Evolutionary conservation across 2,797 vertebrate genomes (phyloP), one percentile per base, ranked within the genome.

Genomic region (Perodicticus potto): DNA sequence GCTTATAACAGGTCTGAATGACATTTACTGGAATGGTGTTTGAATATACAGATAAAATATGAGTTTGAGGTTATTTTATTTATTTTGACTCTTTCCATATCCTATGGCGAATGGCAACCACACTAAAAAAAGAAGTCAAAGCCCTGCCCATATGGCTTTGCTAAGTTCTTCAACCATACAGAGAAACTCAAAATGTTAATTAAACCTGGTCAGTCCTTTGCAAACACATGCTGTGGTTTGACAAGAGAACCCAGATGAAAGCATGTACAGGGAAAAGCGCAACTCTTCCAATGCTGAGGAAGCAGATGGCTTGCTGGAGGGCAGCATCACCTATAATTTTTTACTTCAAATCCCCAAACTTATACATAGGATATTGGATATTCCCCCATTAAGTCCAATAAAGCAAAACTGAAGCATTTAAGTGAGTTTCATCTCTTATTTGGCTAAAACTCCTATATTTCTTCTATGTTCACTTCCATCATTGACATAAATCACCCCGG

Each of bases 401-500:
- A 80, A 94, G 76, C 53, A 82, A 92, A 67, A 25, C n/a, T 69
- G 27, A 94, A 63, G 82, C 53, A 72, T 57, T 80, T 81, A 91
- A 83, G 40, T 73, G 55, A 91, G 27, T 82, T 84, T 17, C 86
- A 67, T 5, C 55, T 74, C 80, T 53, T 94, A 55, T 55, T 96
- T 80, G 27, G 70, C 27, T 93, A 93, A 85, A 49, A 55, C 23
- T 14, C 55, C 2, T 57, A 13, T 25, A 23, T 27, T 25, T 10
- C 40, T 22, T 9, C 5, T 43, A 87, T 73, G 55, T 85, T 95
- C 59, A 93, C 37, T 93, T 88, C 83, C 40, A 76, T 72, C 72
- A 57, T 0, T 49, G 76, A 49, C 11, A 57, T 65, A 49, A 86
- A 32, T 83, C 59, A 76, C 29, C 65, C 88, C 77, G 93, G 84